A percentile compares a stretch with the other conserved stretches of the same genome.
Conservation (phyloP, 2,888 invertebrate genomes). For the Synanthedon formicaeformis region DNA sequence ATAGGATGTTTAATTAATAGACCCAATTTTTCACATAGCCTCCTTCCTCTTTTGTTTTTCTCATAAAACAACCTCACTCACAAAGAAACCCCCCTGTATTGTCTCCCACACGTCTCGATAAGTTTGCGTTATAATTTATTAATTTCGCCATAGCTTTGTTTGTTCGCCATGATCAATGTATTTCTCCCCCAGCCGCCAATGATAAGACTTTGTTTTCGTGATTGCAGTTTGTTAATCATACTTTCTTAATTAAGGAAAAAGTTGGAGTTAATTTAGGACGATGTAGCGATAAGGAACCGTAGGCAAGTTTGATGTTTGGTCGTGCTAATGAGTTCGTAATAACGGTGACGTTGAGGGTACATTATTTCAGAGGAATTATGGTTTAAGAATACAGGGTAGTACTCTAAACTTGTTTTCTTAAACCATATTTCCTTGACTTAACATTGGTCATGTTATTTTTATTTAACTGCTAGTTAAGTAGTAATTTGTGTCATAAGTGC, state of each 20-base stretch:
- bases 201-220: slow-evolving; percentile 66
- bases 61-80: slow-evolving; percentile 27
- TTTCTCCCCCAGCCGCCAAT: slow-evolving; percentile 22
- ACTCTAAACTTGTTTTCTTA: too few species aligned
- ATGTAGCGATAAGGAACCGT: slow-evolving; percentile 43
- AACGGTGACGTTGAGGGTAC: slow-evolving; percentile 8
- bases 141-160: slow-evolving; percentile 52
- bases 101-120: slow-evolving; percentile 35
- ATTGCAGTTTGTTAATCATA: slow-evolving; percentile 67
- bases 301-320: slow-evolving; percentile 13
- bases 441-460: not conserved
- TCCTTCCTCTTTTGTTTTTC: not conserved
- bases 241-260: slow-evolving; percentile 66
- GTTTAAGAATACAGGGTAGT: too few species aligned
- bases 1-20: not conserved
- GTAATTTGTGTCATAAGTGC: too few species aligned
- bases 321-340: slow-evolving; percentile 49
- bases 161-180: slow-evolving; percentile 49
- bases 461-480: not conserved
- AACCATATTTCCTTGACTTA: too few species aligned
- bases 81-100: slow-evolving; percentile 22
- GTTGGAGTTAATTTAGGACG: slow-evolving; percentile 52
- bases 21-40: not conserved
- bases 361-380: not conserved
- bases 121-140: slow-evolving; percentile 57